Evolutionary conservation across 2,888 invertebrate species (phyloP), one percentile per base, ranked within the genome.

Genomic region (Eupithecia inturbata): DNA sequence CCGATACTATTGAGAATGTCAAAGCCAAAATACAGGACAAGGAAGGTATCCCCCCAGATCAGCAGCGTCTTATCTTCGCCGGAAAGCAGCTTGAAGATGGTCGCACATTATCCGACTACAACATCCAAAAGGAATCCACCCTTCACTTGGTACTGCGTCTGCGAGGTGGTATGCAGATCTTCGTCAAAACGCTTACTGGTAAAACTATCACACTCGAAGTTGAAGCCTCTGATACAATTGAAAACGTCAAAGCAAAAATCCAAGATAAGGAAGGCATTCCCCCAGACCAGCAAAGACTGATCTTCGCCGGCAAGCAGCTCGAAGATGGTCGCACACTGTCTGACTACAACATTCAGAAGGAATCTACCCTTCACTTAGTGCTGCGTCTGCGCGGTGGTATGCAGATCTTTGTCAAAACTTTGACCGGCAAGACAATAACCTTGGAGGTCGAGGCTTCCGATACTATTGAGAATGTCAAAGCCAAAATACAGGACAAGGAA

Each of bases 1-100:
- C 80, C 0, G 80, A 80, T 62, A 79, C 80, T 0, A 80, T 80
- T 10, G 80, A 80, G 4, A 80, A 80, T 12, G 80, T 80, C 0
- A 80, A 80, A 26, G 80, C 80, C 0, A 80, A 80, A 75, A 80
- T 80, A n/a, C 80, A 80, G 26, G 80, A 80, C 53, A 80, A 80
- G 26, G 80, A 80, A 67, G 80, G 80, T 10, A 80, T 80, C 16
- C 80, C 80, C 57, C 80, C 80, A n/a, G 80, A 80, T 69, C 80
- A 80, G 67, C 80, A 80, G 67, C 28, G 80, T 9, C 67, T 80
- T 1, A 80, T 80, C 36, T 80, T 80, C 67, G 80, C 80, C 19
- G 80, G 80, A 2, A 80, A 80, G n/a, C 80, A 80, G 26, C 73
- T 80, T 0, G 80, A 80, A 72, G 80, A 80, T 26, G 80, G 80